Evolutionary conservation across 2,113 vertebrate genomes (phyloP), one percentile per base, ranked within the genome.

Genomic region (Arothron firmamentum): DNA sequence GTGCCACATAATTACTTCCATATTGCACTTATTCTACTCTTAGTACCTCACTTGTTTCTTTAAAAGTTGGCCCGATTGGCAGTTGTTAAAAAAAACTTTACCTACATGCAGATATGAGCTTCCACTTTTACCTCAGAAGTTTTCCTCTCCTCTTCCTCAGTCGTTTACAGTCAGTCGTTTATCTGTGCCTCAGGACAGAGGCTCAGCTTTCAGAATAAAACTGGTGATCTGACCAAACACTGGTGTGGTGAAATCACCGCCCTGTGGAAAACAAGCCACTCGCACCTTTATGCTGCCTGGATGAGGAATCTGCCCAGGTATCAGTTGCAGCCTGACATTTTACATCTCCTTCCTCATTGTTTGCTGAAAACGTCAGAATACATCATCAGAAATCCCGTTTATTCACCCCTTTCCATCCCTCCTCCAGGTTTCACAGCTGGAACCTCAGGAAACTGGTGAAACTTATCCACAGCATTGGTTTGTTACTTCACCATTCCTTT

Each of bases 201-300:
- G 71, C 68, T 86, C 82, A 67, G 69, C 59, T 86, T 86, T 70
- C 83, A 79, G 72, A 77, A 77, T 58, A 80, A 81, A 38, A 81
- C 74, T 65, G 53, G 62, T 59, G 50, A 67, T 67, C 62, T 0
- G 13, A 38, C 46, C 55, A 52, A 55, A 74, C 65, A 53, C 62
- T 3, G 59, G 71, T 61, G 65, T 64, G 74, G 73, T 80, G 79
- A 85, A 83, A 80, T 84, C 81, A 86, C 42, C 1, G 17, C 45
- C 62, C 6, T 4, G 41, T 65, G 63, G 67, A 80, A 75, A 82
- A 79, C 73, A 78, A 67, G 52, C 55, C 7, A 2, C 43, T 78
- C 71, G 65, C 74, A 73, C 6, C 31, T 59, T 77, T 59, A 11
- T 4, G 52, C 49, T 18, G 19, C 58, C 19, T 56, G 19, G 0